Evolutionary conservation across 37 sponge, comb jelly and placozoan species (phyloP).

Genomic region (Halichondria panicea): DNA sequence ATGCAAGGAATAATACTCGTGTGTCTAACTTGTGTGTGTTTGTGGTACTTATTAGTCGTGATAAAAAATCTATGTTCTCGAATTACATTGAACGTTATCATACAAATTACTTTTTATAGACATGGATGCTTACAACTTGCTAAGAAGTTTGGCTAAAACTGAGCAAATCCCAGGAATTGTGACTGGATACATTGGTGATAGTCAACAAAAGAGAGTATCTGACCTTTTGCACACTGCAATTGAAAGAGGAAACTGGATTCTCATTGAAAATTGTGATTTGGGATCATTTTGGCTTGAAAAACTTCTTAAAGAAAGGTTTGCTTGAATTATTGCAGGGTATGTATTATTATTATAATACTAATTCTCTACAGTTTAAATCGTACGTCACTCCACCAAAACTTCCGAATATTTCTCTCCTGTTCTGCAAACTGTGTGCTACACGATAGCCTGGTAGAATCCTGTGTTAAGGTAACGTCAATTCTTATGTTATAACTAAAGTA

Average conservation of each 20-base stretch:
- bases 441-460: slow-evolving; percentile 33
- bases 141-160: slow-evolving; percentile 7
- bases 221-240: slow-evolving; percentile 24
- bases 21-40: no score
- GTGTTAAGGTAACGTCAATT: slow-evolving; percentile 19
- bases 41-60: no score
- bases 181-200: slow-evolving; percentile 64
- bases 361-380: not conserved
- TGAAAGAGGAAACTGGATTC: slow-evolving; percentile 59
- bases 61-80: not conserved
- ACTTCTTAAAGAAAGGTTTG: slow-evolving; percentile 3
- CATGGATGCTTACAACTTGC: no score
- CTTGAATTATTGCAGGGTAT: not conserved
- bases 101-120: no score
- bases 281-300: slow-evolving; percentile 53
- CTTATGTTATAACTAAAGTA: not conserved
- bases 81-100: no score
- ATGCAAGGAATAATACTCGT: no score
- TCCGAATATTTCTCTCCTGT: slow-evolving; percentile 63
- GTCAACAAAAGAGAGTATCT: slow-evolving; percentile 51
- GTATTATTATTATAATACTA: not conserved
- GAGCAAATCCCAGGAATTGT: slow-evolving; percentile 19
- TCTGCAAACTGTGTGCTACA: slow-evolving; percentile 41
- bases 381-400: slow-evolving; percentile 24
- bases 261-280: slow-evolving; percentile 74